Conservation (phyloP, 1,140 invertebrate genomes). For the Ostrea edulis region DNA sequence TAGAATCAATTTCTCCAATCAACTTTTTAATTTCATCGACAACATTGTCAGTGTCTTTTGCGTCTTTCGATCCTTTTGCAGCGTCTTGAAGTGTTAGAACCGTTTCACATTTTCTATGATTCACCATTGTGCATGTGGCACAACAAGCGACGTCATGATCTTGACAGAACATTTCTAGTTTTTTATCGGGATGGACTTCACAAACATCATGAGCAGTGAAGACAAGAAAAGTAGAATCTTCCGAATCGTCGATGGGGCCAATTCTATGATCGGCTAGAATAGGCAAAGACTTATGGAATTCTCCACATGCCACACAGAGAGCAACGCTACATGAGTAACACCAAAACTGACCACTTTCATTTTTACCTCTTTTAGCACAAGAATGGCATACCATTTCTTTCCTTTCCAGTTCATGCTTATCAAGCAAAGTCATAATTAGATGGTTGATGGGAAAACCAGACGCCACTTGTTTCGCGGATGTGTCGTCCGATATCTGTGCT, state of each 20-base stretch:
- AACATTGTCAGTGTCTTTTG: not conserved
- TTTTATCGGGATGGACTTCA: constrained; percentile 17
- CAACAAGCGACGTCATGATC: constrained; percentile 43
- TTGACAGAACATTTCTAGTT: constrained; percentile 12
- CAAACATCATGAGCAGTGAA: not conserved
- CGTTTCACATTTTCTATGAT: constrained; percentile 36
- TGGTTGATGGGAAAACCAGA: not conserved
- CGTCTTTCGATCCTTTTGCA: not conserved
- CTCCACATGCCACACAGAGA: constrained; percentile 12
- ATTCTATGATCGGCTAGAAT: constrained; percentile 7
- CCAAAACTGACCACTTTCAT: not conserved
- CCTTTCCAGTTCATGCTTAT: not conserved
- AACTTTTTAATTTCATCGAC: not conserved
- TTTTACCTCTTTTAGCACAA: constrained; percentile 25
- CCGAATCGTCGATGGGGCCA: not conserved
- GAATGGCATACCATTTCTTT: not conserved
- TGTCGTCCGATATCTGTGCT: not conserved
- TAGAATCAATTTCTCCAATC: not conserved
- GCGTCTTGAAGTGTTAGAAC: constrained; percentile 44
- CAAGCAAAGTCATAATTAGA: not conserved
- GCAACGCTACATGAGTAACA: not conserved
- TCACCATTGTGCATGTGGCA: not conserved
- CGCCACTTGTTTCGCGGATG: not conserved
- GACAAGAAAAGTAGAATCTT: not conserved
- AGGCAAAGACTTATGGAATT: not conserved